Evolutionary conservation across 2,797 vertebrate species (phyloP), one percentile per base, ranked within the genome.

Genomic region (Brotogeris chrysoptera): DNA sequence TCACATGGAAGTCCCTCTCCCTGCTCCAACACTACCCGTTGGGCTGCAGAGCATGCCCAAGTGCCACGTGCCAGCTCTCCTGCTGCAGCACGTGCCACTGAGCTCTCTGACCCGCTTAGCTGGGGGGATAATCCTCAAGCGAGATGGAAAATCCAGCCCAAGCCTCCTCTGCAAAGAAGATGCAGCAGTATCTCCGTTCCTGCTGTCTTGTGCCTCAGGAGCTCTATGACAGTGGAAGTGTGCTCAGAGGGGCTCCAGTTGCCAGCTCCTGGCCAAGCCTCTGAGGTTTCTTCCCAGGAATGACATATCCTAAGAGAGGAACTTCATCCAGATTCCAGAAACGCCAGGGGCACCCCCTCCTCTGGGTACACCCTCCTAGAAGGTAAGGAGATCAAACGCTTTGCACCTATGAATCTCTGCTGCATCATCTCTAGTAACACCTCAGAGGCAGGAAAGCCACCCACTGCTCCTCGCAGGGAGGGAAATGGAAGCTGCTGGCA

Each of bases 21-120:
- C 46, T 2, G 17, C 44, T 59, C 38, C 0, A 0, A 15, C 24
- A 9, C 27, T 25, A 70, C 44, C 28, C 9, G 0, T 6, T 10
- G 8, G 72, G 65, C 69, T 69, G 66, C 28, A 46, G 74, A 85
- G 38, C 7, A 1, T 4, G 46, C 76, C 60, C 69, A 85, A 90
- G 57, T 1, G 25, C 57, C 25, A 63, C 6, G 8, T 3, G 11
- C 66, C 86, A 82, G 63, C 59, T 88, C 80, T 80, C 23, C 13
- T 32, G 32, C 57, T 81, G 63, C 43, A 66, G 92, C 77, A 93
- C 2, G 0, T 2, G 13, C 72, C 41, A n/a, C 47, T 4, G 6
- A 49, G 69, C 46, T 91, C 46, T 90, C 90, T 88, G 83, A 86
- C 90, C 90, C 4, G 68, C 57, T 96, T 84, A 93, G 59, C 63